These are phyloP conservation scores for Philypnodon macrostomus DNA, from an alignment of 2,797 vertebrate genomes.

Conservation along the genomic window DNA sequence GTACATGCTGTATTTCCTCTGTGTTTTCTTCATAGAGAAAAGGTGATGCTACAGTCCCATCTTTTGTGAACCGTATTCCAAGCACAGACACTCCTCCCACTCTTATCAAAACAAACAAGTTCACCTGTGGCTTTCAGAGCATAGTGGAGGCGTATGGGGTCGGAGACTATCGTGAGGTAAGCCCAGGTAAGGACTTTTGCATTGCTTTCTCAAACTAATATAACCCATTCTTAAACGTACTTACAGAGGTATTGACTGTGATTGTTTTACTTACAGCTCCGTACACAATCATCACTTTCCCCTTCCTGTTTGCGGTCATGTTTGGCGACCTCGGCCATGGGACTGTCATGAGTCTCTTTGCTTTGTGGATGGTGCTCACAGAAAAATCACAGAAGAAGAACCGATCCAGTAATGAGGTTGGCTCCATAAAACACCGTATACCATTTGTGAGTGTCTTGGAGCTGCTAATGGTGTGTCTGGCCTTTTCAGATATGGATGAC, in stretches of 20 bases:
- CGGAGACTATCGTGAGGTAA: conserved; percentile 91
- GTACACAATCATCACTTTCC: conserved; percentile 94
- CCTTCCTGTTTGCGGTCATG: conserved; percentile 96
- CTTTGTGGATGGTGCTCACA: conserved; percentile 85
- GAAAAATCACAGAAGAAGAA: conserved; percentile 85
- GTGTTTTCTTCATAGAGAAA: conserved; percentile 78
- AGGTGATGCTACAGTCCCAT: conserved; percentile 88
- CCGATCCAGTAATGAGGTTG: conserved; percentile 52
- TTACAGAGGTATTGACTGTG: background rate
- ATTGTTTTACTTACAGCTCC: conserved; percentile 75
- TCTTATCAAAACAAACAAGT: conserved; percentile 91
- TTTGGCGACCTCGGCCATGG: conserved; percentile 96
- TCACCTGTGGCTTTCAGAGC: conserved; percentile 94
- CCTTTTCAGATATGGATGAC: conserved; percentile 86
- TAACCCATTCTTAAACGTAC: background rate
- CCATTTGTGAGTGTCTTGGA: background rate
- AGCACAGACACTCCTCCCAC: conserved; percentile 91
- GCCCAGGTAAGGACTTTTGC: conserved; percentile 82
- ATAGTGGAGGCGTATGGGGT: conserved; percentile 97
- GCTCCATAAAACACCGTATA: background rate
- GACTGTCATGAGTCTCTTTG: conserved; percentile 87
- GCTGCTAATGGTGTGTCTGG: conserved; percentile 7
- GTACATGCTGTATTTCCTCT: background rate
- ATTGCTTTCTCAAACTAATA: background rate
- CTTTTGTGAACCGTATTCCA: conserved; percentile 93